Evolutionary conservation across 1,140 invertebrate species (phyloP), one percentile per base, ranked within the genome.

Genomic region (Cydia fagiglandana): DNA sequence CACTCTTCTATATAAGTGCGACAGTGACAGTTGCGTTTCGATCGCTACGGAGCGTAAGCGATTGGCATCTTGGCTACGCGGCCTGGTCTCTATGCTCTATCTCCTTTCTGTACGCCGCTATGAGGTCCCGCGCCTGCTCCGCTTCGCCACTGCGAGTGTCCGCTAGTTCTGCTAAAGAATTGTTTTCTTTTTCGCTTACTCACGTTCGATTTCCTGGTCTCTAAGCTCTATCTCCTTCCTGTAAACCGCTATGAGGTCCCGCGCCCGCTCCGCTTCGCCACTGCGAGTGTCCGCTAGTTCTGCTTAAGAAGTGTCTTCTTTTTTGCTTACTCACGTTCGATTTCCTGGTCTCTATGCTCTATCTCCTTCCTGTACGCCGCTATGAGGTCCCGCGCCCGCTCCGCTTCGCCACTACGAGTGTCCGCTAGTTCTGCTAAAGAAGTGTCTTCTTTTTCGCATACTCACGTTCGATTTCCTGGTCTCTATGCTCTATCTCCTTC

Each of bases 381-480:
- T 15, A 91, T 84, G 9, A 85, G 24, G 24, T 24, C 24, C 24
- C 24, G 24, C 24, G 24, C 24, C 24, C 24, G 24, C 24, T 24
- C 24, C 24, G 24, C 24, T 24, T 24, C 24, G 24, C 24, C 82
- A 53, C 12, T 13, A 13, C 10, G 45, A 47, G 45, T 13, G 7
- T 38, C 34, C 7, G 34, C 6, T 7, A 38, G 34, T 38, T 38
- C 34, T 38, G 34, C 34, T 45, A 45, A 45, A 45, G 2, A 10
- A 12, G 6, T 13, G 6, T 45, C 1, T 45, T 13, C 41, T 45
- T 24, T 24, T 24, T 24, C 24, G 24, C 24, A 1, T 15, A 90
- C 89, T 88, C 68, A 92, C 91, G 87, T 77, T 91, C 85, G 41
- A 91, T 91, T 73, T 91, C 89, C 64, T 87, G 86, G 73, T 91